Evolutionary conservation across 1,140 invertebrate genomes (phyloP), one percentile per base, ranked within the genome.

Genomic region (Mactra quadrangularis): DNA sequence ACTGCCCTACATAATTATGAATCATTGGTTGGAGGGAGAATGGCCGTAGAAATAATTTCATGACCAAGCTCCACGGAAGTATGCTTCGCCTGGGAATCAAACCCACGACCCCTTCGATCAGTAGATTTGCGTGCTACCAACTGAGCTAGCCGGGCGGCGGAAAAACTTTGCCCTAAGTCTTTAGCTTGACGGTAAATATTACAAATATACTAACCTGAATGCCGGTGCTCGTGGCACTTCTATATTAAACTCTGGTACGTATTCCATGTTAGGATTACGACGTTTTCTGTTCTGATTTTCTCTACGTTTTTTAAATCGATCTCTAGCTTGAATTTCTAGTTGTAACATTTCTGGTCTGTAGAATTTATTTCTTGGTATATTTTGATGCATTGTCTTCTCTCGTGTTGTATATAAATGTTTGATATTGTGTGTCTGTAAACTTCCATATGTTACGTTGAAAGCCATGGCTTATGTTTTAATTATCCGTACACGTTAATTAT

Each of bases 361-460:
- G 15, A 78, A 66, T 35, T 78, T 64, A 27, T 78, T 57, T 64
- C 75, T 22, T n/a, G 75, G 75, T n/a, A 78, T 29, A n/a, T 64
- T 66, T 11, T 64, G 62, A 25, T 78, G 75, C 75, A 78, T 78
- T 0, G 75, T 78, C 47, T 78, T 78, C 60, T 78, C 77, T n/a
- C 77, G 62, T 17, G 77, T 79, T 45, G 77, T 79, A 33, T 79
- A 79, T 22, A 79, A 33, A 45, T 79, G 77, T 59, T 79, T 79
- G 22, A 79, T 79, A 33, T 78, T 78, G 9, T 60, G 33, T 11
- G 15, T 15, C 38, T 68, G 62, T 17, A 79, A 33, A n/a, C 4
- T 45, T 13, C 77, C 77, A 41, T 79, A 79, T 27, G 77, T 79
- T 19, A 79, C 77, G 31, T 79, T 79, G 64, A 79, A 79, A 19